A percentile compares a stretch with the other conserved stretches of the same genome.
Conservation (phyloP, 2,888 invertebrate genomes). For the Cryptus viduatorius region DNA sequence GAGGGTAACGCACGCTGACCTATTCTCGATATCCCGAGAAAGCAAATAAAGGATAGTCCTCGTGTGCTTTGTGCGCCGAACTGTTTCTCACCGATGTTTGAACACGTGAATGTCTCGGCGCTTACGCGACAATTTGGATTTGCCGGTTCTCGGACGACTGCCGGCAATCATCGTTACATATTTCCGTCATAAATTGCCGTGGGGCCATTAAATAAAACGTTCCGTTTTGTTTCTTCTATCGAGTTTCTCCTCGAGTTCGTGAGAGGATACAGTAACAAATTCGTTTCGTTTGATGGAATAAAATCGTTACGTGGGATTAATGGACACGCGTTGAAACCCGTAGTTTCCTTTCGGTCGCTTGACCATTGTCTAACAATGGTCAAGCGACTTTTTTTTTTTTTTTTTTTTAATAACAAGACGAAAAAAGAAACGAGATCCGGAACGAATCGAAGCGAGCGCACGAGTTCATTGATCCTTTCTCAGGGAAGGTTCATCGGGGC, state of each 20-base stretch:
- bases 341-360: not conserved
- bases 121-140: constrained; percentile 22
- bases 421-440: constrained; percentile 20
- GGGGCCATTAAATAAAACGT: not conserved
- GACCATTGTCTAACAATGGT: not conserved
- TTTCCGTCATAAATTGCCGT: constrained; percentile 30
- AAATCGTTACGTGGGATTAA: constrained; percentile 6
- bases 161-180: constrained; percentile 22
- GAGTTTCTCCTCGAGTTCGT: not conserved
- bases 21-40: constrained; percentile 30
- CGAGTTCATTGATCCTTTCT: constrained; percentile 57
- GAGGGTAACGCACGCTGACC: constrained; percentile 26
- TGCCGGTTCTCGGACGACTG: constrained; percentile 4
- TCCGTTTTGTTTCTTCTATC: not conserved
- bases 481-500: not conserved
- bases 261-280: not conserved
- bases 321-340: not conserved
- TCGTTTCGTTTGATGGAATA: not conserved
- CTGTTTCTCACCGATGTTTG: constrained; percentile 32
- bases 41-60: constrained; percentile 57
- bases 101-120: constrained; percentile 42
- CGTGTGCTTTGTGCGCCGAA: not conserved
- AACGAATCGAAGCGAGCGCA: constrained; percentile 44
- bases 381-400: constrained; percentile 23
- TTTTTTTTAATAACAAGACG: constrained; percentile 37